Evolutionary conservation across 2,797 vertebrate genomes (phyloP), one percentile per base, ranked within the genome.

Genomic region (Lacerta viridis): DNA sequence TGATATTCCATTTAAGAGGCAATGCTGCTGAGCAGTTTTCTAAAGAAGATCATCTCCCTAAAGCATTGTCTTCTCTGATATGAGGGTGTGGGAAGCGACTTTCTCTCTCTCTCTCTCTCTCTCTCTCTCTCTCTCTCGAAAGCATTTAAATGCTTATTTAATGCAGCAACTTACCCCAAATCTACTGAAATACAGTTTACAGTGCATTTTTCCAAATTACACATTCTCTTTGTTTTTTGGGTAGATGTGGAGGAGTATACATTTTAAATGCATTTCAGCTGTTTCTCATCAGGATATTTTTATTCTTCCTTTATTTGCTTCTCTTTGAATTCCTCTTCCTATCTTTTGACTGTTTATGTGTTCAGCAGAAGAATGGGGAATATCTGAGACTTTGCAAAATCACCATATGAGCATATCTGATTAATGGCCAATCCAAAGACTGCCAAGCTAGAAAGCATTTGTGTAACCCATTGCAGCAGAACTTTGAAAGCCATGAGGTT

Each of bases 91-190:
- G 84, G 86, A 93, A 92, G 88, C 61, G 27, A 3, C 18, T 85
- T 17, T 87, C 86, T 89, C 87, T n/a, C 69, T 4, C 69, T 4
- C n/a, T 15, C 84, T 88, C 85, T n/a, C n/a, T n/a, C n/a, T n/a
- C n/a, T n/a, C n/a, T 87, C 86, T 89, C 87, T n/a, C 69, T 4
- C 69, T 4, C n/a, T 15, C 84, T 88, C 85, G 89, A 90, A 88
- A 80, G 39, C 15, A 88, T 92, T 78, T 89, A 93, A 89, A 88
- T 87, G 27, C 85, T 89, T 4, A 39, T 93, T 90, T 89, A 93
- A 88, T 81, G 79, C 88, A 90, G 72, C 39, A 89, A 80, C 36
- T 89, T 87, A 91, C 87, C 91, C 46, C 91, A 91, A 93, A 89
- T 74, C 78, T 29, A 89, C 88, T 94, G 84, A 80, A 92, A 93